phyloP scores from a whole-genome alignment of 2,797 vertebrate species.

The Microctenopoma lineatum region DNA sequence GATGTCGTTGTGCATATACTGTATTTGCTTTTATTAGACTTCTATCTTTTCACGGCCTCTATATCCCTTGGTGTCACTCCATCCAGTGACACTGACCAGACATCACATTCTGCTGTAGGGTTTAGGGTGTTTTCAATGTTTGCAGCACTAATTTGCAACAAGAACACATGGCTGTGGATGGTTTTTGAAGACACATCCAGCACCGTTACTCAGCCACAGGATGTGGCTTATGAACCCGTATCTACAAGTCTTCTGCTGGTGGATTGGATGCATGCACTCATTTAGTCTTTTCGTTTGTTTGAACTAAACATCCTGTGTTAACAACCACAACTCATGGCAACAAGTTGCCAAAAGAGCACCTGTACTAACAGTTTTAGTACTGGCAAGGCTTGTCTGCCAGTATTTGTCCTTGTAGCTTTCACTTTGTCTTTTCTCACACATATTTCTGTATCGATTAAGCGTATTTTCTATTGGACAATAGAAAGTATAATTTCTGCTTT shows the following conservation, averaged over 20 bases:
- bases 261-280: slow-evolving; percentile 47
- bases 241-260: slow-evolving; percentile 34
- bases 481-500: no score
- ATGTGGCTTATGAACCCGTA: slow-evolving; percentile 53
- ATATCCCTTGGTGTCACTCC: not conserved
- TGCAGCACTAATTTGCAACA: not conserved
- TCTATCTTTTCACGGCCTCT: not conserved
- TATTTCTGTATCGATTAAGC: not conserved
- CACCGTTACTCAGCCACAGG: slow-evolving; percentile 34
- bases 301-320: slow-evolving; percentile 62
- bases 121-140: not conserved
- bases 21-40: not conserved
- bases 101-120: not conserved
- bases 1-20: no score
- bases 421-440: not conserved
- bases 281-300: slow-evolving; percentile 49
- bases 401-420: not conserved
- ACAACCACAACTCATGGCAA: slow-evolving; percentile 48
- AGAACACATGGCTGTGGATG: not conserved
- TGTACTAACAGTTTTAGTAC: slow-evolving; percentile 49
- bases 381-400: not conserved
- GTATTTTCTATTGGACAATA: no score
- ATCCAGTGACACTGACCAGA: not conserved
- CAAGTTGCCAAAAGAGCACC: slow-evolving; percentile 46
- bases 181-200: slow-evolving; percentile 17